These are phyloP conservation scores for Ciconia boyciana DNA, from an alignment of 2,113 vertebrate genomes.

Conservation along the genomic window DNA sequence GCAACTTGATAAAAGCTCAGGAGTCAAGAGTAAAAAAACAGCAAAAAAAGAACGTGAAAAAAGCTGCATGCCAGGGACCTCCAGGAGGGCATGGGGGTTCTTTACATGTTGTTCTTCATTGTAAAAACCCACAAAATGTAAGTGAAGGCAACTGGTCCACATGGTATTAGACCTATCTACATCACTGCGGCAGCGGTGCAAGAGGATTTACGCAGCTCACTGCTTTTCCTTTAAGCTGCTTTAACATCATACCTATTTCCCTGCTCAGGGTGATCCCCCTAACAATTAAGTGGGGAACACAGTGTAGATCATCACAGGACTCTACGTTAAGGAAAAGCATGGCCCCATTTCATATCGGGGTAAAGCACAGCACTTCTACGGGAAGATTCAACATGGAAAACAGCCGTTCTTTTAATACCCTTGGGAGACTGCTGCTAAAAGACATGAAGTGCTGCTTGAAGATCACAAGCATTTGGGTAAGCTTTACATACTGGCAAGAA, in stretches of 20 bases:
- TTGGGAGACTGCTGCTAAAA: neutral
- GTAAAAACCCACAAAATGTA: neutral
- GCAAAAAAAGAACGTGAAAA: neutral
- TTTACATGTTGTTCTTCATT: accelerated
- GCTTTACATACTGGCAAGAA: neutral
- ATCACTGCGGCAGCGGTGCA: accelerated
- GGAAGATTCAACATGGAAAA: neutral
- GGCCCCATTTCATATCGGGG: accelerated
- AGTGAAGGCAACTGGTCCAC: neutral
- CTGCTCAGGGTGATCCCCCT: neutral
- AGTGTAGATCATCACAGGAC: accelerated
- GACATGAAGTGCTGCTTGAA: neutral
- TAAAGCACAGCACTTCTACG: neutral
- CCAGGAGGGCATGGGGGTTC: neutral
- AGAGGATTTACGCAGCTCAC: neutral
- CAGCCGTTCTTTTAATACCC: neutral
- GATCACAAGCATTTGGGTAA: neutral
- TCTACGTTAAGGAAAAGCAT: accelerated
- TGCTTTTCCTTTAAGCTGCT: neutral
- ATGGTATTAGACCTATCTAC: accelerated
- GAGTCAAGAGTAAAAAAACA: neutral
- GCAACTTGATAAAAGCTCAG: neutral
- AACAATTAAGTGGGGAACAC: accelerated
- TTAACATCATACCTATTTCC: neutral
- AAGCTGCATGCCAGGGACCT: neutral